phyloP scores from a whole-genome alignment of 2,888 invertebrate genomes.

The Chymomyza fuscimana region DNA sequence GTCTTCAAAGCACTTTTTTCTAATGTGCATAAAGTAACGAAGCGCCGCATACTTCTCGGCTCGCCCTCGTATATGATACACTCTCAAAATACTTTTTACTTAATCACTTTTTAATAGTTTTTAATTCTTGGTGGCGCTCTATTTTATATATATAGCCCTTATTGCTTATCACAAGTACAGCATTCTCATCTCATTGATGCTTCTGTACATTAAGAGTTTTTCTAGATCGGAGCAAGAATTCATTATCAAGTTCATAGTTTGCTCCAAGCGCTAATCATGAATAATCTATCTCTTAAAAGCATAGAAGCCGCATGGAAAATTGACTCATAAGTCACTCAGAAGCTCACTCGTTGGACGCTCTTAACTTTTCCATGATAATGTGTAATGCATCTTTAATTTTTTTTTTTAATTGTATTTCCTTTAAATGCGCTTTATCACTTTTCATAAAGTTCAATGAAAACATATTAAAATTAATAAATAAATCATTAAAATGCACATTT shows the following conservation, averaged over 20 bases:
- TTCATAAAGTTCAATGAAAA: not conserved
- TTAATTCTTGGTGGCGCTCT: too few relatives aligned
- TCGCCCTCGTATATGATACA: too few relatives aligned
- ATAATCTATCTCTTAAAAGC: not conserved
- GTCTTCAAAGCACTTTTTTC: too few relatives aligned
- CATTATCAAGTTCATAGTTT: not conserved
- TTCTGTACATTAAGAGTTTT: not conserved
- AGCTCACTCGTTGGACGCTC: not conserved
- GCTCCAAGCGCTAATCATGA: not conserved
- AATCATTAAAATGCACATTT: not conserved
- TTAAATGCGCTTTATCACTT: not conserved
- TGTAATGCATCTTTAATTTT: not conserved
- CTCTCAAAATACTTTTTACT: too few relatives aligned
- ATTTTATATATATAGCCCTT: too few relatives aligned
- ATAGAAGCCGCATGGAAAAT: not conserved
- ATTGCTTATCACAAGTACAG: not conserved
- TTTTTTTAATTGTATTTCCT: too few relatives aligned
- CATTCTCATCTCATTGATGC: not conserved
- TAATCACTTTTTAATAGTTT: too few relatives aligned
- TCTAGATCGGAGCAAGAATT: not conserved
- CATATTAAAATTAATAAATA: not conserved
- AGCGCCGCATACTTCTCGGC: too few relatives aligned
- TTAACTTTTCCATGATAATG: not conserved
- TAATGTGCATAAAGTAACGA: too few relatives aligned
- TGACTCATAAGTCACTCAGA: not conserved